These are phyloP conservation scores for Mola mola DNA, from an alignment of 2,113 vertebrate genomes.

Conservation along the genomic window DNA sequence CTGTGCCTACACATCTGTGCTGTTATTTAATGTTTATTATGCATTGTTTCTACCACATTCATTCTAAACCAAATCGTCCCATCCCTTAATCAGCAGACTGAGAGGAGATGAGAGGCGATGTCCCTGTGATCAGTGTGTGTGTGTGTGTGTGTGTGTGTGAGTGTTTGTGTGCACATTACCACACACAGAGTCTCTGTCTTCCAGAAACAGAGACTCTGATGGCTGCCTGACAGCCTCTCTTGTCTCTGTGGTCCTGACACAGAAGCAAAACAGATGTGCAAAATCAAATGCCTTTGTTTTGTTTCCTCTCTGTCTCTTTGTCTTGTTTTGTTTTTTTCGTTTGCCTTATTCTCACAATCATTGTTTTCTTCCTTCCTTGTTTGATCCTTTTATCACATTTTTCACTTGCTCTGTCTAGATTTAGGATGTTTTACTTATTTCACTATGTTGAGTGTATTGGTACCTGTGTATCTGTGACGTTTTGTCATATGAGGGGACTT, in stretches of 20 bases:
- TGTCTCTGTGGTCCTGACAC: conserved; percentile 49
- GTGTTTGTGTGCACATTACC: conserved; percentile 1
- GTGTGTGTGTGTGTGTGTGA: conserved; percentile 24
- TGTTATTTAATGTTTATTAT: conserved; percentile 8
- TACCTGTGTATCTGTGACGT: not conserved
- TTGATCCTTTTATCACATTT: not conserved
- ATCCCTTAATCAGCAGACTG: conserved; percentile 32
- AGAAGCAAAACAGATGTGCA: conserved; percentile 48
- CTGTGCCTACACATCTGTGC: no score
- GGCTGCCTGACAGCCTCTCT: conserved; percentile 56
- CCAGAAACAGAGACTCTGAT: conserved; percentile 48
- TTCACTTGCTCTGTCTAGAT: not conserved
- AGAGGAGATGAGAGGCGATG: conserved; percentile 49
- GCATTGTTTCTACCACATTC: conserved; percentile 2
- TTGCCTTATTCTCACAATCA: conserved; percentile 8
- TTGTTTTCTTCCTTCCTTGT: conserved; percentile 3
- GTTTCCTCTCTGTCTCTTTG: conserved; percentile 9
- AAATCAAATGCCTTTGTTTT: conserved; percentile 51
- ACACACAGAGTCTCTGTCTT: conserved; percentile 11
- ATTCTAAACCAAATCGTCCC: not conserved
- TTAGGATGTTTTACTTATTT: no score
- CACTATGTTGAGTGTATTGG: not conserved
- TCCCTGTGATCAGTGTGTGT: conserved; percentile 46
- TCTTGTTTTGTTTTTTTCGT: no score
- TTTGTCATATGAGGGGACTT: conserved; percentile 29